phyloP scores from a whole-genome alignment of 2,113 vertebrate species.

The Rhinoptilus africanus region DNA sequence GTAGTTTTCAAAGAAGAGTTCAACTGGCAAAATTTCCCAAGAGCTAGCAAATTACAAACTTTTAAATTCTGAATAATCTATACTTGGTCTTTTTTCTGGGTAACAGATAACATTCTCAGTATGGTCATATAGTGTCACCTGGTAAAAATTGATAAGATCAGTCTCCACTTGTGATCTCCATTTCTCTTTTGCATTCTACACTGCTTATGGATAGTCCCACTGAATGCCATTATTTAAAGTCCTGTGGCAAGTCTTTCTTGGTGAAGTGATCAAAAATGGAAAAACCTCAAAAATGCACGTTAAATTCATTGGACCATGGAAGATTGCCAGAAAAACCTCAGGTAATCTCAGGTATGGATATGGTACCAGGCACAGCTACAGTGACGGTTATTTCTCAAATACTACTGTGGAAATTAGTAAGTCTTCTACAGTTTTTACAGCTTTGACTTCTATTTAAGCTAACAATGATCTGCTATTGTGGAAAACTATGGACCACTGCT shows the following conservation, averaged over 20 bases:
- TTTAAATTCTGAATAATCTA: neutral
- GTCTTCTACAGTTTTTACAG: neutral
- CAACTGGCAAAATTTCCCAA: neutral
- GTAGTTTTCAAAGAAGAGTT: neutral
- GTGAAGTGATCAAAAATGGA: neutral
- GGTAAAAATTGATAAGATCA: neutral
- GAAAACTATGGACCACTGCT: neutral
- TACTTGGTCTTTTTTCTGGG: neutral
- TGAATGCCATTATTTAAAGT: neutral
- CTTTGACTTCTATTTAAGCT: neutral
- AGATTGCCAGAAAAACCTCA: neutral
- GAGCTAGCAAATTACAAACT: neutral
- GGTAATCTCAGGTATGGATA: neutral
- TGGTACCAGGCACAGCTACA: neutral
- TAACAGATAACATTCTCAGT: neutral
- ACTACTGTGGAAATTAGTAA: neutral
- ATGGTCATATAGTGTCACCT: neutral
- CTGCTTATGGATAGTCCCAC: neutral
- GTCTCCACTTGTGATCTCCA: neutral
- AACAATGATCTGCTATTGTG: neutral
- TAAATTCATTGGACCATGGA: neutral
- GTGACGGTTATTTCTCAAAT: neutral
- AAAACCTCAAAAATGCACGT: accelerated
- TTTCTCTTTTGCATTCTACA: neutral
- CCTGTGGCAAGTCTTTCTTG: neutral